Conservation (phyloP, 2,797 vertebrate genomes). For the Scleropages formosus region DNA sequence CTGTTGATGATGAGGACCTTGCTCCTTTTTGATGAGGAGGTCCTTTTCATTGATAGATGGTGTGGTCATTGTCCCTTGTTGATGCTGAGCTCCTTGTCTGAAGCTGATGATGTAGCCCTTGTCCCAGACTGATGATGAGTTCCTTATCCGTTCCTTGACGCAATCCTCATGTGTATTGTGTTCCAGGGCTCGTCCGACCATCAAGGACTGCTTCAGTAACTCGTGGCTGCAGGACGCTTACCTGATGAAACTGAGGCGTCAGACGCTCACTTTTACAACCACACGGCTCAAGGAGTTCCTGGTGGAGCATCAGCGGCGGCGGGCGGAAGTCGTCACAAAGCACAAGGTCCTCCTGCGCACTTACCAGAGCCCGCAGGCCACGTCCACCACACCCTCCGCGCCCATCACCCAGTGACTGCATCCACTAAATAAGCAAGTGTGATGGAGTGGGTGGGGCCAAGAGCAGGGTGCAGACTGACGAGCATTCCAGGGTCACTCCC, state of each 20-base stretch:
- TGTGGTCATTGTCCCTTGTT: no score
- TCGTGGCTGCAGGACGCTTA: conserved; percentile 97
- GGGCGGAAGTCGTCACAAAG: conserved; percentile 78
- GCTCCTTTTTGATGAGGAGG: no score
- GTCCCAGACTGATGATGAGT: background rate
- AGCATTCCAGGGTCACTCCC: conserved; percentile 67
- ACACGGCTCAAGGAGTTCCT: conserved; percentile 94
- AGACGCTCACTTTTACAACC: conserved; percentile 96
- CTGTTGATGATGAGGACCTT: no score
- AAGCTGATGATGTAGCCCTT: background rate
- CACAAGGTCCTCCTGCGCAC: conserved; percentile 97
- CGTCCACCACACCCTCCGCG: conserved; percentile 60
- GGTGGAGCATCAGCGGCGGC: conserved; percentile 82
- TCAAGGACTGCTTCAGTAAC: conserved; percentile 91
- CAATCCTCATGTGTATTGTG: conserved; percentile 4
- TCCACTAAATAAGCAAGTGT: conserved; percentile 36
- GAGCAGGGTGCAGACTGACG: conserved; percentile 33
- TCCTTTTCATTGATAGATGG: no score
- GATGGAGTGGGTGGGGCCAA: conserved; percentile 35
- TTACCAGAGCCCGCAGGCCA: conserved; percentile 78
- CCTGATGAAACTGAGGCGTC: conserved; percentile 92
- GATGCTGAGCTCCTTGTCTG: no score
- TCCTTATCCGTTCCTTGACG: no score
- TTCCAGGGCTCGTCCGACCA: conserved; percentile 86
- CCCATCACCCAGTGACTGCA: conserved; percentile 70